Conservation (phyloP, 1,140 invertebrate species). For the Brachionus rubens region DNA sequence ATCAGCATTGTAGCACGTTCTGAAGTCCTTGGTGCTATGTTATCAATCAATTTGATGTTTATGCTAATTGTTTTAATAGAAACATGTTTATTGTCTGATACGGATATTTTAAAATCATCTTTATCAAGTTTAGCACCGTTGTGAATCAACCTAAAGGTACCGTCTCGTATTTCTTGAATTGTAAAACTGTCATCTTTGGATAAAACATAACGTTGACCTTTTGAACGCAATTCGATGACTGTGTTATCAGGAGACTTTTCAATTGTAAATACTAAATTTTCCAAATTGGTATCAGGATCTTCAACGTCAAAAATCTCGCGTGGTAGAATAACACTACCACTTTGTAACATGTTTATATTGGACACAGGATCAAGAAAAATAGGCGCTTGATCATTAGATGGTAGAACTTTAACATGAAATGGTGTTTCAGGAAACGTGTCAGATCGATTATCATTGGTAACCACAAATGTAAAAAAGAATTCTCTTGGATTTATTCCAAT, state of each 20-base stretch:
- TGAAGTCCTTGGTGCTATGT: neutral
- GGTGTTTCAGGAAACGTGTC: slow-evolving; percentile 44
- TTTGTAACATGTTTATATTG: neutral
- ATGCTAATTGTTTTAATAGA: slow-evolving; percentile 21
- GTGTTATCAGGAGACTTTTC: slow-evolving; percentile 28
- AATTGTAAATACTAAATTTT: slow-evolving; percentile 26
- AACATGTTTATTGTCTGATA: slow-evolving; percentile 31
- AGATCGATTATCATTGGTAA: slow-evolving; percentile 32
- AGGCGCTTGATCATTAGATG: slow-evolving; percentile 33
- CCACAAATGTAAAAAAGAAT: slow-evolving; percentile 45
- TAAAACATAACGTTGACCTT: slow-evolving; percentile 32
- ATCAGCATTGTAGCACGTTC: slow-evolving; percentile 28
- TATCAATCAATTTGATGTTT: slow-evolving; percentile 2
- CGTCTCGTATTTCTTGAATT: slow-evolving; percentile 19
- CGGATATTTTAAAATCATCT: slow-evolving; percentile 18
- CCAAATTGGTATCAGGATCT: slow-evolving; percentile 19
- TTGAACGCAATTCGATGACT: neutral
- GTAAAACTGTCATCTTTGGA: slow-evolving; percentile 27
- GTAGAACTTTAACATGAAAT: slow-evolving; percentile 24
- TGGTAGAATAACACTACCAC: slow-evolving; percentile 11
- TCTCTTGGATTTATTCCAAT: slow-evolving; percentile 21
- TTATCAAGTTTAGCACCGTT: slow-evolving; percentile 8
- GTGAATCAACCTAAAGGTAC: slow-evolving; percentile 37
- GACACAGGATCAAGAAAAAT: slow-evolving; percentile 9
- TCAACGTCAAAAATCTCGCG: neutral